Evolutionary conservation across 2,888 invertebrate species (phyloP).

Genomic region (Amphipoea oculea): DNA sequence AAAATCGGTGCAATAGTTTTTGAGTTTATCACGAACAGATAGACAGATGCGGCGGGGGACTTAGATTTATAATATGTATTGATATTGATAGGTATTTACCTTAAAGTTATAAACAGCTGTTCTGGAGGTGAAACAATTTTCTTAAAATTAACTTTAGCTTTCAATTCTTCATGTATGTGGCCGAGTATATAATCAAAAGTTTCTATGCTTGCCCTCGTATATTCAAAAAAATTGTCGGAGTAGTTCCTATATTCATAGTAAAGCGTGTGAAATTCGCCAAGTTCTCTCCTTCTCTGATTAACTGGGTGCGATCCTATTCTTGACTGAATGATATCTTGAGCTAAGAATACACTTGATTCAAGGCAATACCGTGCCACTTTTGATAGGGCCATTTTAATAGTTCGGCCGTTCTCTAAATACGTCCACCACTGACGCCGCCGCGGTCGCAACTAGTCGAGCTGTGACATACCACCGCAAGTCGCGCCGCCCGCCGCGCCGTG

Average conservation of each 20-base stretch:
- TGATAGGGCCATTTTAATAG: constrained; percentile 9
- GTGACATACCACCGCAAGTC: constrained; percentile 14
- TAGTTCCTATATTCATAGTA: constrained; percentile 12
- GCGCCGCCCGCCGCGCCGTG: not conserved
- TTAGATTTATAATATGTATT: no score
- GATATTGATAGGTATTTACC: not conserved
- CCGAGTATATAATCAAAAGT: constrained; percentile 51
- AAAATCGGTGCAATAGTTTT: no score
- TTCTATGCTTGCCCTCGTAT: constrained; percentile 52
- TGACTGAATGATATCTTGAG: no score
- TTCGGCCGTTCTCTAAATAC: constrained; percentile 1
- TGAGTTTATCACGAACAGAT: no score
- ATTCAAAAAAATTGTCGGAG: constrained; percentile 39
- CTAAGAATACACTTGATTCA: no score
- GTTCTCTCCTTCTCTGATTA: constrained; percentile 53
- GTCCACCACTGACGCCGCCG: constrained; percentile 1
- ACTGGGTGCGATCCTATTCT: constrained; percentile 38
- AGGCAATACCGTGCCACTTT: not conserved
- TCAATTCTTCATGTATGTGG: constrained; percentile 46
- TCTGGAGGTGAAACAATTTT: constrained; percentile 30
- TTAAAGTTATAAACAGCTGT: constrained; percentile 17
- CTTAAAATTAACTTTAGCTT: constrained; percentile 33
- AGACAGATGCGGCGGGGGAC: no score
- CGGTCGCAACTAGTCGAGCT: constrained; percentile 7
- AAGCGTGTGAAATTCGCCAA: constrained; percentile 52